Conservation (phyloP, 2,797 vertebrate species). For the Emys orbicularis region DNA sequence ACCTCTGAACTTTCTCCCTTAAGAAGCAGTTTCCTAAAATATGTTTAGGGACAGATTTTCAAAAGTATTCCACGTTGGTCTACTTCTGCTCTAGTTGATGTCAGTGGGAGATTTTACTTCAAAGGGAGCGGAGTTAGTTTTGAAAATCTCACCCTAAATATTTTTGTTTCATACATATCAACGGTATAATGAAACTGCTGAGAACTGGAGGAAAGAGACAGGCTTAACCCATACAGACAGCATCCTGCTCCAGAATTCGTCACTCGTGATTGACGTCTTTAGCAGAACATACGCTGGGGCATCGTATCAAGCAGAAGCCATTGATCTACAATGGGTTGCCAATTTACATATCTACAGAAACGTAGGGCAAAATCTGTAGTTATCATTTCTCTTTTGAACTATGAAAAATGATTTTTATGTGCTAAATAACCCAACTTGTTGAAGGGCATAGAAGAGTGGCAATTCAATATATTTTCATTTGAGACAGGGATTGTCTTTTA, state of each 20-base stretch:
- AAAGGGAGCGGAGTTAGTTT: background rate
- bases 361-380: slow-evolving; percentile 58
- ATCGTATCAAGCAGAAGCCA: slow-evolving; percentile 49
- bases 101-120: background rate
- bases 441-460: background rate
- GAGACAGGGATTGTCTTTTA: background rate
- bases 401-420: background rate
- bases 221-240: slow-evolving; percentile 40
- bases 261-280: slow-evolving; percentile 41
- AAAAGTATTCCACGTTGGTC: background rate
- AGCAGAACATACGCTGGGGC: slow-evolving; percentile 48
- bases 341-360: slow-evolving; percentile 46
- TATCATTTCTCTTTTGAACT: slow-evolving; percentile 59
- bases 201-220: background rate
- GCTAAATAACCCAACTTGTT: slow-evolving; percentile 43
- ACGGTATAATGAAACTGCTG: background rate
- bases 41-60: background rate
- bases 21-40: background rate
- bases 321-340: slow-evolving; percentile 67
- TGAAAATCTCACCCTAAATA: accelerated
- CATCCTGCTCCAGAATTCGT: background rate
- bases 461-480: background rate
- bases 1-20: background rate
- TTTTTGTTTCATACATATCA: background rate
- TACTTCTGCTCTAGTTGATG: background rate